Base-by-base conservation (phyloP, 2,113 vertebrate species). In the Cyprinus carpio region DNA sequence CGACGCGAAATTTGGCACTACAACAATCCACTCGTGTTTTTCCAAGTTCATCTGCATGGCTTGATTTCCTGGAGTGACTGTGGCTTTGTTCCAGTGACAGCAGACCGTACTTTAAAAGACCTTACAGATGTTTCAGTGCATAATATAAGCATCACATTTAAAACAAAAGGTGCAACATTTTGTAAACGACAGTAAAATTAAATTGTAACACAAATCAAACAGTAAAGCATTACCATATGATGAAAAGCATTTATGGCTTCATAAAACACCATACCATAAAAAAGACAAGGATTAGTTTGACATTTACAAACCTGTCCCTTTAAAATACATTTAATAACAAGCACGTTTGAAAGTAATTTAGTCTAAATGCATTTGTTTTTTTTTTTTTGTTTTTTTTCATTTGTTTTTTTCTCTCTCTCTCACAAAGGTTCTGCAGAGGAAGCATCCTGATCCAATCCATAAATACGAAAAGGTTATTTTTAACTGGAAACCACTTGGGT, bases 91-190 rank as follows among this genome's bases (percentile, higher is more conserved):
- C 29, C 56, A 62, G 75, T 56, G n/a, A 49, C 25, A 62, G 54
- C 18, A 79, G 34, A 34, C 77, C 25, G 56, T 62, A 56, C 54
- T 79, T 79, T 79, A 40, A 40, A 79, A 79, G 76, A 51, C 11
- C 75, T 78, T 76, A 31, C 46, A 76, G 46, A 54, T 18, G 46
- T 76, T 78, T 58, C 54, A 58, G 75, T 58, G 75, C 75, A 78
- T 78, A 34, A 58, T 20, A 77, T n/a, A 78, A 37, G 11, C 15
- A 78, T 78, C 31, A 27, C 56, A 80, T 54, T 76, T 11, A 18
- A 31, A 76, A 29, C 25, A 25, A 54, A 54, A 76, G 25, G 74
- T 20, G 6, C 43, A 31, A 29, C 69, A 37, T 76, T 54, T 76
- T 76, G 77, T 80, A 43, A 80, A 64, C 77, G 43, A 80, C 74